Conservation (phyloP, 2,888 invertebrate genomes). For the Epistrophe eligans region DNA sequence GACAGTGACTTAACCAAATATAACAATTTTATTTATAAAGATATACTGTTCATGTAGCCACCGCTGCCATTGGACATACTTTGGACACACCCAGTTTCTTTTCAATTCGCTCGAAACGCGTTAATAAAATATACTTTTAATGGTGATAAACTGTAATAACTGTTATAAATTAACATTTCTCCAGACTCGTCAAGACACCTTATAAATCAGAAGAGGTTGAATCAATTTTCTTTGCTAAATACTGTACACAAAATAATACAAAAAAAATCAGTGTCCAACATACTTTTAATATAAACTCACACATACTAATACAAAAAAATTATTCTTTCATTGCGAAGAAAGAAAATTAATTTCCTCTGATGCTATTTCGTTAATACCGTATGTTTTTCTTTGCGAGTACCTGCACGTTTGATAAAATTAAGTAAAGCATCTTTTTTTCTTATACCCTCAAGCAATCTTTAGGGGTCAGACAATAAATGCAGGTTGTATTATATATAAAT, state of each 20-base stretch:
- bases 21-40: too few species aligned
- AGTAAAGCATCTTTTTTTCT: slow-evolving; percentile 24
- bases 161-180: too few species aligned
- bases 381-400: slow-evolving; percentile 13
- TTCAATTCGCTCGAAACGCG: too few species aligned
- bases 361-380: slow-evolving; percentile 30
- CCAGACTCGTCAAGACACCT: too few species aligned
- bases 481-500: slow-evolving; percentile 21
- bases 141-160: too few species aligned
- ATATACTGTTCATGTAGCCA: too few species aligned
- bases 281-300: slow-evolving; percentile 6
- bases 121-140: too few species aligned
- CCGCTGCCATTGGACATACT: too few species aligned
- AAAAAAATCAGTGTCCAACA: slow-evolving; percentile 13
- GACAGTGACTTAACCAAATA: too few species aligned
- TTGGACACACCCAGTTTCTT: too few species aligned
- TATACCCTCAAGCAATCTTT: slow-evolving; percentile 36
- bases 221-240: background rate
- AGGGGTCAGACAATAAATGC: slow-evolving; percentile 49
- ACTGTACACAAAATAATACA: background rate
- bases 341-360: slow-evolving; percentile 63
- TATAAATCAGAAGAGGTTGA: too few species aligned
- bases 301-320: slow-evolving; percentile 18
- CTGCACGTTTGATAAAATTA: slow-evolving; percentile 34
- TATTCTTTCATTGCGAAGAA: slow-evolving; percentile 25